A percentile compares a stretch with the other conserved stretches of the same genome.
Evolutionary conservation across 2,797 vertebrate species (phyloP).

Genomic region (Poeciliopsis paucimaculata): DNA sequence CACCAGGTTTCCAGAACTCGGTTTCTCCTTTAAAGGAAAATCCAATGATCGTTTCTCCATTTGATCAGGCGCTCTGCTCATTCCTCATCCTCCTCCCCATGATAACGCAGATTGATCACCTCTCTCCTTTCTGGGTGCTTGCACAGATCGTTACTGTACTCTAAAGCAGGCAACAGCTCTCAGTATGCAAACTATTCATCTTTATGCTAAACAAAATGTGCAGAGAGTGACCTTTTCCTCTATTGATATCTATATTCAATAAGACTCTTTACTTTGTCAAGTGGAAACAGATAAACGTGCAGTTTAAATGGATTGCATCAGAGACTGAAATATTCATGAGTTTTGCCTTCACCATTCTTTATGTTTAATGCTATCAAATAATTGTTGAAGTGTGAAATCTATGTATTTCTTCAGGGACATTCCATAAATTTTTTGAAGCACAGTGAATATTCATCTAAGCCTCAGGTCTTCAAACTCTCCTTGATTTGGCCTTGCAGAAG

Average conservation of each 20-base stretch:
- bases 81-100: conserved; percentile 13
- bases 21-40: conserved; percentile 12
- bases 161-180: conserved; percentile 12
- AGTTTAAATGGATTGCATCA: conserved; percentile 27
- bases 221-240: conserved; percentile 51
- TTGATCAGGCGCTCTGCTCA: conserved; percentile 18
- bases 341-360: neutral
- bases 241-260: conserved; percentile 55
- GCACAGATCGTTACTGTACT: conserved; percentile 38
- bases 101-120: conserved; percentile 54
- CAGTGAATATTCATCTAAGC: neutral
- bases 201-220: conserved; percentile 21
- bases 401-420: conserved; percentile 16
- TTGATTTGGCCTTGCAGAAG: conserved; percentile 64
- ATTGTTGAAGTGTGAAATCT: conserved; percentile 18
- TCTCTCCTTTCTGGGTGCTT: conserved; percentile 28
- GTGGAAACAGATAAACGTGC: conserved; percentile 31
- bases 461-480: conserved; percentile 10
- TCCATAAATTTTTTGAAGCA: conserved; percentile 21
- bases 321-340: conserved; percentile 4
- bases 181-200: conserved; percentile 42
- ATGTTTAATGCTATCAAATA: neutral
- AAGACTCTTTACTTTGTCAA: conserved; percentile 33
- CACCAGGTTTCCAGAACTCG: neutral
- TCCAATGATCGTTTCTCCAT: conserved; percentile 8